These are phyloP conservation scores for Zaprionus kolodkinae DNA, from an alignment of 1,140 invertebrate genomes.

Conservation along the genomic window DNA sequence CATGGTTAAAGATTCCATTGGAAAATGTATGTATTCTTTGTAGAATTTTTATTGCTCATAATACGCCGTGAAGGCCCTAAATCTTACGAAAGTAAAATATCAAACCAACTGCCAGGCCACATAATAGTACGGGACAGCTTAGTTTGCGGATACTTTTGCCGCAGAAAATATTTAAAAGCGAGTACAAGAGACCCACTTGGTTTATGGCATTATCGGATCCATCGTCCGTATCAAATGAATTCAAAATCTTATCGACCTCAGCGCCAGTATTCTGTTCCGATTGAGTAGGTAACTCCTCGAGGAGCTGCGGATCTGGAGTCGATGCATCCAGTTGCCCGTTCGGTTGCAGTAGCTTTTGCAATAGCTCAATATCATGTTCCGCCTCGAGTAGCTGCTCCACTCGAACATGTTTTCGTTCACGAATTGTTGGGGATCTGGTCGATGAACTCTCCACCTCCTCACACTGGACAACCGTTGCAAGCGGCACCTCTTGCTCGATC, in stretches of 20 bases:
- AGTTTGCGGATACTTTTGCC: conserved; percentile 33
- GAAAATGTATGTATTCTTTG: neutral
- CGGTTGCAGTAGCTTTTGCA: conserved; percentile 47
- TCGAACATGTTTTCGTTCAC: conserved; percentile 36
- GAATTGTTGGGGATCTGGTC: neutral
- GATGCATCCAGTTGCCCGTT: neutral
- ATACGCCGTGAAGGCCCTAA: conserved; percentile 36
- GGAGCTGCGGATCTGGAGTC: neutral
- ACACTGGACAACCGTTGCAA: neutral
- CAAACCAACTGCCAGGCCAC: conserved; percentile 59
- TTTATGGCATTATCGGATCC: neutral
- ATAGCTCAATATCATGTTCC: conserved; percentile 49
- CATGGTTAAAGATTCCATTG: neutral
- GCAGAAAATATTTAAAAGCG: conserved; percentile 34
- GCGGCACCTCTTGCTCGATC: neutral
- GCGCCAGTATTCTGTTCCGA: neutral
- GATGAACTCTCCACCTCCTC: neutral
- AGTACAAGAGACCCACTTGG: conserved; percentile 13
- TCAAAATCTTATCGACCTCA: neutral
- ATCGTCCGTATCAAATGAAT: neutral
- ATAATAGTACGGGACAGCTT: conserved; percentile 54
- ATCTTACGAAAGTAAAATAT: conserved; percentile 59
- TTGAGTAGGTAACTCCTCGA: neutral
- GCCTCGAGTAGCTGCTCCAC: conserved; percentile 53
- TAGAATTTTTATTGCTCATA: conserved; percentile 4